These are phyloP conservation scores for Nothoprocta perdicaria DNA, from an alignment of 2,113 vertebrate genomes.

Conservation along the genomic window DNA sequence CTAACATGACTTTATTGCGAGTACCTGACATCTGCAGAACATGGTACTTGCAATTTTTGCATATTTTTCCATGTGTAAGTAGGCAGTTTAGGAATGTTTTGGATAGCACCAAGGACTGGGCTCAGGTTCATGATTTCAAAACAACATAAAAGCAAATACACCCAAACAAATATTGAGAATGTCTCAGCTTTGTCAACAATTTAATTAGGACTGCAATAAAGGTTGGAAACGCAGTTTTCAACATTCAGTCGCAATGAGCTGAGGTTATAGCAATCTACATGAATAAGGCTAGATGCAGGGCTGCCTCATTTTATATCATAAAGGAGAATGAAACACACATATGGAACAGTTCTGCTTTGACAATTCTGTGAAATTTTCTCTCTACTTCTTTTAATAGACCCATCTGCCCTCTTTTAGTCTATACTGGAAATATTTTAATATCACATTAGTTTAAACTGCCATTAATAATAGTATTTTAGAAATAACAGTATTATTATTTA, in stretches of 20 bases:
- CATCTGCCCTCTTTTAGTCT: slow-evolving; percentile 22
- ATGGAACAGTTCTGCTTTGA: slow-evolving; percentile 19
- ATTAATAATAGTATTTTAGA: neutral
- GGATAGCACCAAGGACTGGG: neutral
- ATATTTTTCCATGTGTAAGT: neutral
- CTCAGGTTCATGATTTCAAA: slow-evolving; percentile 16
- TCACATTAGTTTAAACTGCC: neutral
- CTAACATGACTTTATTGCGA: neutral
- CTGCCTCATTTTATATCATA: slow-evolving; percentile 13
- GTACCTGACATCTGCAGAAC: slow-evolving; percentile 4
- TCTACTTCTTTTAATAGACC: slow-evolving; percentile 41
- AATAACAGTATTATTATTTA: neutral
- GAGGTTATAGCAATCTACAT: neutral
- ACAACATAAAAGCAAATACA: neutral
- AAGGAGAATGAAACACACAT: neutral
- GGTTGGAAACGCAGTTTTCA: neutral
- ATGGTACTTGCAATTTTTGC: neutral
- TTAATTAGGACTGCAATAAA: slow-evolving; percentile 18
- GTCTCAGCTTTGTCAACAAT: slow-evolving; percentile 23
- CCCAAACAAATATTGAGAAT: slow-evolving; percentile 3
- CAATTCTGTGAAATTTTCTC: slow-evolving; percentile 11
- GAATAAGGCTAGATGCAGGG: neutral
- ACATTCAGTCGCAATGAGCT: neutral
- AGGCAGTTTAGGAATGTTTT: slow-evolving; percentile 1
- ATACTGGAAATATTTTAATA: neutral